These are phyloP conservation scores for Drosophila malerkotliana DNA, from an alignment of 1,140 invertebrate species.

Conservation along the genomic window DNA sequence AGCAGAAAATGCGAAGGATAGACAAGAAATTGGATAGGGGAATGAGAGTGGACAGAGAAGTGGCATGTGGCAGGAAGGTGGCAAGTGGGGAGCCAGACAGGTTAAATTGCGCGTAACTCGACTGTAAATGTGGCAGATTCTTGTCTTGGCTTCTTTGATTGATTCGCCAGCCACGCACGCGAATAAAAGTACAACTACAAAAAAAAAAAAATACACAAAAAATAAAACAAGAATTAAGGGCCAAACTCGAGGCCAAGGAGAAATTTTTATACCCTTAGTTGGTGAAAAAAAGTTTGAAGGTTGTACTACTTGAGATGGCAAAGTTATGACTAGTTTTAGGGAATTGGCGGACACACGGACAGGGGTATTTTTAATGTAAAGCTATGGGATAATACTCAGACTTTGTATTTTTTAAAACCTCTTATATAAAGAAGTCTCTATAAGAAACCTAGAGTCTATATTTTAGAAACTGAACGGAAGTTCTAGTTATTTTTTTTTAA, in stretches of 20 bases:
- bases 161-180: slow-evolving; percentile 53
- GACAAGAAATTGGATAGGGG: slow-evolving; percentile 7
- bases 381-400: no score
- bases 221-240: neutral
- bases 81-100: slow-evolving; percentile 60
- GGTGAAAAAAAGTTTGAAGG: neutral
- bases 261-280: neutral
- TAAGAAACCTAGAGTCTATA: no score
- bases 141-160: slow-evolving; percentile 53
- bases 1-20: slow-evolving; percentile 23
- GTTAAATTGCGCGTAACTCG: slow-evolving; percentile 76
- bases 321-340: neutral
- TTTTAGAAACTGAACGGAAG: no score
- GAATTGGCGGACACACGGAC: neutral
- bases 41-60: slow-evolving; percentile 17
- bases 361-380: no score
- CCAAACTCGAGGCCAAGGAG: neutral
- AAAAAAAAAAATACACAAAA: neutral
- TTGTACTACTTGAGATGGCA: neutral
- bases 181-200: neutral
- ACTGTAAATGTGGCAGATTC: slow-evolving; percentile 46
- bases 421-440: no score
- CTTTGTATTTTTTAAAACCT: no score
- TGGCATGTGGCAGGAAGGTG: slow-evolving; percentile 7
- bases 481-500: no score